These are phyloP conservation scores for Caenorhabditis zanzibari DNA, from an alignment of 2,888 invertebrate genomes.

Conservation along the genomic window DNA sequence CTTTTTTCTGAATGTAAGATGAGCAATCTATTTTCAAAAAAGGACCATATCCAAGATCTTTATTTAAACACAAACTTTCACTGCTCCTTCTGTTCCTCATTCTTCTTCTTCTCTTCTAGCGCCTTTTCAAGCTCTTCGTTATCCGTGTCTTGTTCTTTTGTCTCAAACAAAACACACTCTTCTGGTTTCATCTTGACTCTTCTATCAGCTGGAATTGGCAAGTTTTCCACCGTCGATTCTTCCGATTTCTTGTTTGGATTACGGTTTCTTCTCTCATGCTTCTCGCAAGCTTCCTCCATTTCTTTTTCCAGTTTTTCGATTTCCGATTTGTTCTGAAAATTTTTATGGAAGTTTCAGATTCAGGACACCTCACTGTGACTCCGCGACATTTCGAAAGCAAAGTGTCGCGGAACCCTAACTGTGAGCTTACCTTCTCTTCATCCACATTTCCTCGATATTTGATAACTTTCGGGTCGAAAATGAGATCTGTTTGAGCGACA, in stretches of 20 bases:
- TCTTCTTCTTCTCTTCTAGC: background rate
- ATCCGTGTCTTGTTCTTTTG: background rate
- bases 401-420: too few relatives aligned
- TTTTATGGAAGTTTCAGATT: too few relatives aligned
- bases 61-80: too few relatives aligned
- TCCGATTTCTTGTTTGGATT: background rate
- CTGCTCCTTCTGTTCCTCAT: background rate
- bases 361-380: too few relatives aligned
- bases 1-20: too few relatives aligned
- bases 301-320: background rate
- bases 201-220: constrained; percentile 3
- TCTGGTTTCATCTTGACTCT: constrained; percentile 6
- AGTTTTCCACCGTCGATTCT: background rate
- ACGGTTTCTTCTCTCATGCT: background rate
- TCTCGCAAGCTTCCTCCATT: background rate
- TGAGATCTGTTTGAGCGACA: background rate
- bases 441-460: constrained; percentile 7
- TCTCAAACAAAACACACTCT: background rate
- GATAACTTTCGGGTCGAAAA: background rate
- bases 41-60: too few relatives aligned
- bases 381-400: too few relatives aligned
- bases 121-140: background rate
- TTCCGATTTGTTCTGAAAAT: background rate
- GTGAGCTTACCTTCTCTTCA: background rate
- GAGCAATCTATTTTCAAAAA: too few relatives aligned